Conservation (phyloP, 2,113 vertebrate genomes). For the Melozone crissalis region DNA sequence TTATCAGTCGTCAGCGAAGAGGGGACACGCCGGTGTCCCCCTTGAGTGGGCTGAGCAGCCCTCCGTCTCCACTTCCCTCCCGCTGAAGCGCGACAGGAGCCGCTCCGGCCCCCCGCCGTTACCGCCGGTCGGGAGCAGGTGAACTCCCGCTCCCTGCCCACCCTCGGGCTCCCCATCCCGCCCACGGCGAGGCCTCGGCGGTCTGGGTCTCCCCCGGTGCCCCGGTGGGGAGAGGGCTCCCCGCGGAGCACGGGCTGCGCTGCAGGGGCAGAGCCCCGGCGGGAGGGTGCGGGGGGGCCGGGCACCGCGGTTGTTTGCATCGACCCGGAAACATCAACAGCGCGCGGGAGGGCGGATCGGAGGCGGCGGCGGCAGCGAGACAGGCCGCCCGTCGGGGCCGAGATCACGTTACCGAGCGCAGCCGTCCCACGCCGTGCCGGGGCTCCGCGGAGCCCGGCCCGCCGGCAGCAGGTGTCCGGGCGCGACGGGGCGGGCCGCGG, state of each 20-base stretch:
- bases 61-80: not conserved
- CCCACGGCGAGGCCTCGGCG: not conserved
- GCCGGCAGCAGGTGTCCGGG: not conserved
- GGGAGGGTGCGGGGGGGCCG: not conserved
- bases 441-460: not conserved
- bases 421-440: not conserved
- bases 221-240: not conserved
- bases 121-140: not conserved
- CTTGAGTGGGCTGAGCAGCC: not conserved
- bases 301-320: slow-evolving; percentile 61
- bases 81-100: not conserved
- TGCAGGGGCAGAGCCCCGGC: not conserved
- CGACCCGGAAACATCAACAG: slow-evolving; percentile 73
- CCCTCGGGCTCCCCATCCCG: not conserved
- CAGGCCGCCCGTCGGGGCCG: slow-evolving; percentile 29
- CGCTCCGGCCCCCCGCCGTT: not conserved
- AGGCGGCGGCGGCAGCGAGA: slow-evolving; percentile 3
- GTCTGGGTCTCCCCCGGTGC: not conserved
- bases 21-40: too few species aligned
- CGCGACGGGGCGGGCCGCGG: not conserved
- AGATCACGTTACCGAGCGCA: not conserved
- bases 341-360: slow-evolving; percentile 42
- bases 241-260: not conserved
- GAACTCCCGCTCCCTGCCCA: not conserved
- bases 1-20: not conserved